A percentile compares a stretch with the other conserved stretches of the same genome.
These are phyloP conservation scores for Ornithorhynchus anatinus DNA, from an alignment of 2,113 vertebrate species.

Conservation along the genomic window DNA sequence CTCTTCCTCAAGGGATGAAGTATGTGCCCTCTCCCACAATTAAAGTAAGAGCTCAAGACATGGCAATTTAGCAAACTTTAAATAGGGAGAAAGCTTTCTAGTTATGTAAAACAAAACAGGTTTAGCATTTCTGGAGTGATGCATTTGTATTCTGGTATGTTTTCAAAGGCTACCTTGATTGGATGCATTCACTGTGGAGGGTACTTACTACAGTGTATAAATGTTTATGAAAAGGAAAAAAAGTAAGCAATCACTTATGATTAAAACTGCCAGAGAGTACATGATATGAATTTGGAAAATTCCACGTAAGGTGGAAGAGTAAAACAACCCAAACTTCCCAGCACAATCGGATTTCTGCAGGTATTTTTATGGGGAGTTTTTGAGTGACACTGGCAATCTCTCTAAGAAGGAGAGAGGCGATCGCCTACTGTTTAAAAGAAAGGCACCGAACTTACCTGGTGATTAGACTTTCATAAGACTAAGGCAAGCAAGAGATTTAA, in stretches of 20 bases:
- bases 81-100: not conserved
- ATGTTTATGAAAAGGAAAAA: slow-evolving; percentile 8
- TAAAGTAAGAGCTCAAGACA: slow-evolving; percentile 16
- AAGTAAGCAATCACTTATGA: not conserved
- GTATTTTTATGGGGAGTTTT: slow-evolving; percentile 36
- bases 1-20: slow-evolving; percentile 10
- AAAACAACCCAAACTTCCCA: not conserved
- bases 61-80: not conserved
- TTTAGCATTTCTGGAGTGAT: not conserved
- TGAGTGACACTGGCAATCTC: slow-evolving; percentile 28
- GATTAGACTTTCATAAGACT: slow-evolving; percentile 32
- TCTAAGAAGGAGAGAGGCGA: slow-evolving; percentile 27
- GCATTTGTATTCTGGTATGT: not conserved
- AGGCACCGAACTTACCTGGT: slow-evolving; percentile 13
- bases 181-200: slow-evolving; percentile 3
- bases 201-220: slow-evolving; percentile 29
- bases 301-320: slow-evolving; percentile 38
- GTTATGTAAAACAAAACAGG: not conserved
- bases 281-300: slow-evolving; percentile 32
- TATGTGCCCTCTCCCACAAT: not conserved
- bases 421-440: slow-evolving; percentile 50
- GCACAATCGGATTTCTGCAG: slow-evolving; percentile 9
- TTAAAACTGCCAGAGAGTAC: slow-evolving; percentile 9
- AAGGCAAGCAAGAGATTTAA: slow-evolving; percentile 27
- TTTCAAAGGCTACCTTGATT: slow-evolving; percentile 9